Base-by-base conservation (phyloP, 2,113 vertebrate species). In the Porphyrio hochstetteri region DNA sequence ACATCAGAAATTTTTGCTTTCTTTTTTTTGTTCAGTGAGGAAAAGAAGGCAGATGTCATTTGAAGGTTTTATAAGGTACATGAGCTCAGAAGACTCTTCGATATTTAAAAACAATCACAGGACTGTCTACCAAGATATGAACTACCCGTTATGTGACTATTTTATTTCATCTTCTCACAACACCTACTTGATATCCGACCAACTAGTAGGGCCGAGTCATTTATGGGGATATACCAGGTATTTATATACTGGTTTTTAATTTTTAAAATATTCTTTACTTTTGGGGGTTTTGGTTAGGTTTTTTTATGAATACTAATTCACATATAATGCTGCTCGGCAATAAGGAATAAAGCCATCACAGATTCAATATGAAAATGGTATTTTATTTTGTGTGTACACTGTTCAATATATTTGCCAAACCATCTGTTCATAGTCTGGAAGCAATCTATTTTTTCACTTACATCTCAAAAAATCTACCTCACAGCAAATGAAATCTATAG, bases 121-220 rank as follows among this genome's bases (percentile, higher is more conserved):
- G 27, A 60, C 7, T 0, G 55, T 99, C 92, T 99, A 99, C 92
- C 98, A 99, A 93, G 97, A 99, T 89, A 99, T 99, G 98, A 97
- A 38, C 88, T 94, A 96, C 6, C 98, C 99, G 35, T 89, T 99
- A 83, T 96, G 64, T 87, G 98, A 98, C 85, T 99, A 99, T 95
- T 99, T 98, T 91, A 99, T 99, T 96, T 99, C 98, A 63, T 97
- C 98, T 52, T 99, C 99, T 79, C 99, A 99, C 97, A 99, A 99
- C 92, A 99, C 99, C 28, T 99, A 99, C 96, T 96, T 99, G 97
- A 87, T 97, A 72, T 97, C 98, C 63, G 98, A 98, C 80, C 99
- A 99, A 42, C 77, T 99, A 9, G 2, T 98, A 82, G 98, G 98
- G 23, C 96, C 96, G 83, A 98, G 98, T 89, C 89, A 98, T 80